Conservation (phyloP, 2,113 vertebrate genomes). For the Cranoglanis bouderius region DNA sequence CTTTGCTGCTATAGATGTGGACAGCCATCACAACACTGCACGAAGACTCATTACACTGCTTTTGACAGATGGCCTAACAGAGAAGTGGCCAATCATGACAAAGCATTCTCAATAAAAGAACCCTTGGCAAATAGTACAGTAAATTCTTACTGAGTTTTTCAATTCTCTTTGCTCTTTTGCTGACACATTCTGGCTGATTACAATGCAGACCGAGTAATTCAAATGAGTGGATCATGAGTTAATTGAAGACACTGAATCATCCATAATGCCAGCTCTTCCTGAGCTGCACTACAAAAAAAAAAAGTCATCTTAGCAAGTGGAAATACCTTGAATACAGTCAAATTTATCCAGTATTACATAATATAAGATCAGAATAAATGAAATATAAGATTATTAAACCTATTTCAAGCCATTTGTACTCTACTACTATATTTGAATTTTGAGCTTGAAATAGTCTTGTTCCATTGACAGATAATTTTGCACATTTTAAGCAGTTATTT, state of each 20-base stretch:
- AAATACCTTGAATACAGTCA: too few relatives aligned
- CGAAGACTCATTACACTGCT: conserved; percentile 41
- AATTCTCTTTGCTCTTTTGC: background rate
- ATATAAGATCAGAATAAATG: too few relatives aligned
- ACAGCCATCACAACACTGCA: conserved; percentile 65
- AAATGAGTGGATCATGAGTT: conserved; percentile 26
- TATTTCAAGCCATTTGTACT: too few relatives aligned
- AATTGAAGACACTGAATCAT: conserved; percentile 10
- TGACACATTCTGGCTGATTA: conserved; percentile 3
- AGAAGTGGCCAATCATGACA: conserved; percentile 60
- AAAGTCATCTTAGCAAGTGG: too few relatives aligned
- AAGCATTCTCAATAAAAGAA: conserved; percentile 50
- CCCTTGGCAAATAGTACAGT: background rate
- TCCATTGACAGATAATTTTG: too few relatives aligned
- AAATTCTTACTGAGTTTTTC: background rate
- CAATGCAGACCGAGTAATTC: background rate
- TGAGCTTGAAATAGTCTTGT: too few relatives aligned
- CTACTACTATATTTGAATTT: too few relatives aligned
- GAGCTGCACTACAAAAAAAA: background rate
- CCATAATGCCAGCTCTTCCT: conserved; percentile 2
- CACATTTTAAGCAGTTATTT: too few relatives aligned
- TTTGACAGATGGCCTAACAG: conserved; percentile 59
- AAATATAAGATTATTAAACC: too few relatives aligned
- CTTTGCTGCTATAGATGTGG: conserved; percentile 54
- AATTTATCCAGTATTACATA: too few relatives aligned